Conservation (phyloP, 1,140 invertebrate genomes). For the Oreohelix idahoensis region DNA sequence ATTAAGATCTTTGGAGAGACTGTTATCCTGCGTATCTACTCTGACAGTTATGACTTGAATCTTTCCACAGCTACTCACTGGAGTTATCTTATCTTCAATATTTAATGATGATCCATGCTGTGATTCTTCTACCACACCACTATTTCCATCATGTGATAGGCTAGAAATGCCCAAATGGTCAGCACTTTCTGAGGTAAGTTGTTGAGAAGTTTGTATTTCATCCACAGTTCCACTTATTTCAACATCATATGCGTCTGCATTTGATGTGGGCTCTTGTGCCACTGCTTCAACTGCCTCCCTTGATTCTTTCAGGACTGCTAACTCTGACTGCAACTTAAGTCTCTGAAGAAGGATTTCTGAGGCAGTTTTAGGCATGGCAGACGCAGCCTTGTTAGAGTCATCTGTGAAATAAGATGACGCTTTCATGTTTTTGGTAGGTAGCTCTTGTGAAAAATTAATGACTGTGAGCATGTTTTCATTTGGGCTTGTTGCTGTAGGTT, state of each 20-base stretch:
- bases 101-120: background rate
- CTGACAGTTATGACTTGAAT: background rate
- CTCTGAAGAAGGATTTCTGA: constrained; percentile 25
- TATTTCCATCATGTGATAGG: background rate
- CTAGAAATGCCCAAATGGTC: background rate
- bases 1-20: background rate
- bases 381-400: background rate
- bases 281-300: background rate
- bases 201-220: constrained; percentile 5
- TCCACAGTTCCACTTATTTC: background rate
- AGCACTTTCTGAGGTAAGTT: background rate
- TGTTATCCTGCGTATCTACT: background rate
- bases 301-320: background rate
- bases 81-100: background rate
- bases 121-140: background rate
- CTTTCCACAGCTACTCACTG: background rate
- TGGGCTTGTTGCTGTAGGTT: background rate
- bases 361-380: constrained; percentile 7
- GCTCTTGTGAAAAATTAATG: background rate
- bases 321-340: constrained; percentile 1
- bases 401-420: background rate
- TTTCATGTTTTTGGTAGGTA: background rate
- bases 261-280: background rate
- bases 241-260: background rate
- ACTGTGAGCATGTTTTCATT: background rate